Evolutionary conservation across 2,797 vertebrate species (phyloP).

Genomic region (Luscinia megarhynchos): DNA sequence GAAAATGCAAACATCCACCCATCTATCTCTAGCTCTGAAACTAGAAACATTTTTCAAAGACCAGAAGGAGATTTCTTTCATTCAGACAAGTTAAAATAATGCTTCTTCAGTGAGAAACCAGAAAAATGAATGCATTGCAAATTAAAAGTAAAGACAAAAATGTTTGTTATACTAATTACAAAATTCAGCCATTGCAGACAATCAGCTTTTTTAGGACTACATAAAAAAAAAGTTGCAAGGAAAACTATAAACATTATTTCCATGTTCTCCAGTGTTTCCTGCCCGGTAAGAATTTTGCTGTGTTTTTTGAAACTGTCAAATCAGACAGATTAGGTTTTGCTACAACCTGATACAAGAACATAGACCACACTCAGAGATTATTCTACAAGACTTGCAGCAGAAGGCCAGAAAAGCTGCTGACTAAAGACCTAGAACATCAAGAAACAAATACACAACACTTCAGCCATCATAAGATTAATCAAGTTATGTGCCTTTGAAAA

Average conservation of each 20-base stretch:
- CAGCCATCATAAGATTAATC: not conserved
- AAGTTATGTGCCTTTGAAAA: not conserved
- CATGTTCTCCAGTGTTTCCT: not conserved
- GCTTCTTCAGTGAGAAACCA: not conserved
- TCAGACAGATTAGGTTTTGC: not conserved
- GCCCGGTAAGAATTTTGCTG: not conserved
- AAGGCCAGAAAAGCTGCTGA: not conserved
- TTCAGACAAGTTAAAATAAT: not conserved
- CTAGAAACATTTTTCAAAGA: not conserved
- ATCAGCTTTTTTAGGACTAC: not conserved
- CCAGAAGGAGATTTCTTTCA: not conserved
- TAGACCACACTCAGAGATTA: not conserved
- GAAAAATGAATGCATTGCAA: not conserved
- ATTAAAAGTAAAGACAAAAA: not conserved
- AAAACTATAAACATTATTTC: not conserved
- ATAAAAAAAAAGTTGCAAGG: not conserved
- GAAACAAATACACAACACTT: not conserved
- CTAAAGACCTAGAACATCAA: not conserved
- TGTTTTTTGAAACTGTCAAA: not conserved
- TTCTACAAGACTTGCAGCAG: not conserved
- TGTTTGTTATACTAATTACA: not conserved
- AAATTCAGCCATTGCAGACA: not conserved
- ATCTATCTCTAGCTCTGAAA: not conserved
- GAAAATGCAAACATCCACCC: not conserved
- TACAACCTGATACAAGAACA: not conserved